Evolutionary conservation across 2,113 vertebrate genomes (phyloP).

Genomic region (Protomyctophum bolini): DNA sequence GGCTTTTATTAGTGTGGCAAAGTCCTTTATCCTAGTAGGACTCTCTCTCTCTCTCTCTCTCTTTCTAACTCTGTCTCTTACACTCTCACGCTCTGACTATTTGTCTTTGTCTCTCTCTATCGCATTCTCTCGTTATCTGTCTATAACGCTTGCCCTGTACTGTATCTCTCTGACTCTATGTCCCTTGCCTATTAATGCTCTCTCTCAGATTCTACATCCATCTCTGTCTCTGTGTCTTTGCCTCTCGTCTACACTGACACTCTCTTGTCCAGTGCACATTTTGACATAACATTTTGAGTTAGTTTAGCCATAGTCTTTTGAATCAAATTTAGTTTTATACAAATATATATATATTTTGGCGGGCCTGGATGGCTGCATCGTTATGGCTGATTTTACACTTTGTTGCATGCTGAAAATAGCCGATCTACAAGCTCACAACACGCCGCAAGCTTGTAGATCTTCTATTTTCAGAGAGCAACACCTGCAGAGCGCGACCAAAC

Average conservation of each 20-base stretch:
- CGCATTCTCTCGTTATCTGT: background rate
- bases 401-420: no score
- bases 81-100: background rate
- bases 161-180: slow-evolving; percentile 29
- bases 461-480: no score
- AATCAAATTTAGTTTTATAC: no score
- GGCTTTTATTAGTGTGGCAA: slow-evolving; percentile 69
- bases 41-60: slow-evolving; percentile 51
- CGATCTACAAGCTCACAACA: no score
- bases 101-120: slow-evolving; percentile 21
- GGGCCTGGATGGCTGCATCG: no score
- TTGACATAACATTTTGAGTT: no score
- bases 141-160: background rate
- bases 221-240: slow-evolving; percentile 20
- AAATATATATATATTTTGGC: no score
- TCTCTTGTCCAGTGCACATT: no score
- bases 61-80: background rate
- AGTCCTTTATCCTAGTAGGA: slow-evolving; percentile 60
- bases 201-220: slow-evolving; percentile 30
- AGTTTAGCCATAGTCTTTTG: no score
- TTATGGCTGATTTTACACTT: no score
- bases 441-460: no score
- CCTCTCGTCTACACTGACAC: background rate
- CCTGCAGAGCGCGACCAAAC: no score
- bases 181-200: slow-evolving; percentile 28